Conservation (phyloP, 2,888 invertebrate species). For the Drosophila pseudotalamancana region DNA sequence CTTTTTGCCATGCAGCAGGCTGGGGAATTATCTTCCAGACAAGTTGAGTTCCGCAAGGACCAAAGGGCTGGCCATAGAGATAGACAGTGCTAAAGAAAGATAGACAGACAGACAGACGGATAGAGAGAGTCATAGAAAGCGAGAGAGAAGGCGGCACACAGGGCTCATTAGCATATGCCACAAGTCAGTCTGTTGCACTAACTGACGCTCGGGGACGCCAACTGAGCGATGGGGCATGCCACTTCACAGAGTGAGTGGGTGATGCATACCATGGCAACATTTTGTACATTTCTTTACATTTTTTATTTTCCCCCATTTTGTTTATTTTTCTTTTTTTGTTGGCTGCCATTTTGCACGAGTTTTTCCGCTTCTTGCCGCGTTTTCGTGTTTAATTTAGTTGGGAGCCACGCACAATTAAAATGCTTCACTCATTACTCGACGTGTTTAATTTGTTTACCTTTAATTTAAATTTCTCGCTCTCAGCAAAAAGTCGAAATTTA, state of each 20-base stretch:
- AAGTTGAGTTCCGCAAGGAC: constrained; percentile 33
- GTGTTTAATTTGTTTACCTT: constrained; percentile 69
- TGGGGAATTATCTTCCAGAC: constrained; percentile 54
- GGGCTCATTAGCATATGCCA: constrained; percentile 78
- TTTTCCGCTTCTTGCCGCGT: constrained; percentile 6
- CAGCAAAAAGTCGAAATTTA: constrained; percentile 2
- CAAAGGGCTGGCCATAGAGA: constrained; percentile 18
- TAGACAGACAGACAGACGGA: constrained; percentile 9
- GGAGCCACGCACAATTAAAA: constrained; percentile 64
- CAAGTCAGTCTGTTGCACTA: constrained; percentile 62
- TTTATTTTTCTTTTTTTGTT: not conserved
- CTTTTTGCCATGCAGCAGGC: constrained; percentile 12
- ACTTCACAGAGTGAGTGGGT: not conserved
- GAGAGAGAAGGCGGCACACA: constrained; percentile 30
- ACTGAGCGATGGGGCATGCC: constrained; percentile 18
- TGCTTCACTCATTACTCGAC: constrained; percentile 58
- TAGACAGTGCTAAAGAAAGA: constrained; percentile 8
- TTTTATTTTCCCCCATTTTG: not conserved
- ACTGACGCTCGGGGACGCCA: constrained; percentile 45
- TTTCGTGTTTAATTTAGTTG: constrained; percentile 47
- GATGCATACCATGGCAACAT: constrained; percentile 22
- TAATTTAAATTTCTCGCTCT: constrained; percentile 41
- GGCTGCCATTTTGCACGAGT: not conserved
- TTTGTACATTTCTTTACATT: constrained; percentile 45
- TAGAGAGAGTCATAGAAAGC: not conserved